Base-by-base conservation (phyloP, 2,797 vertebrate genomes). In the Myotis daubentonii region DNA sequence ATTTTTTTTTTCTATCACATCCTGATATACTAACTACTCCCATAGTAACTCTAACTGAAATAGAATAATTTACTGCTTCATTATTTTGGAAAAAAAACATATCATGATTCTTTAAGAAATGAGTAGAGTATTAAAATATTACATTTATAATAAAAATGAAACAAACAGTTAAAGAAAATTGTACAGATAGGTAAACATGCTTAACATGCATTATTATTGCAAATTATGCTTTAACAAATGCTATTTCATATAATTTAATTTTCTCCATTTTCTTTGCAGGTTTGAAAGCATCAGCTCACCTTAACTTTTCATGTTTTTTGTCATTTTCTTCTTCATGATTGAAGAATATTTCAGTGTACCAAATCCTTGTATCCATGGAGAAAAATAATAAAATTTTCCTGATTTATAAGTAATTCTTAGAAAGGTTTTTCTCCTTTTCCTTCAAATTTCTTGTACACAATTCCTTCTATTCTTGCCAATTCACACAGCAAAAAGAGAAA, bases 51-150 rank as follows among this genome's bases (percentile, higher is more conserved):
- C 65, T 72, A 83, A 89, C 51, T 60, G 28, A 92, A 81, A 93
- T 53, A 15, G 36, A 74, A 72, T 84, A 92, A 90, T 86, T 93
- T 92, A 87, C 15, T 60, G 12, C 10, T 72, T 94, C 89, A 87
- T 91, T 93, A 94, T 74, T 74, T 12, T 60, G 88, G 84, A 30
- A 13, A 53, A 60, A 60, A 60, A 84, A 25, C n/a, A 72, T 53
- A 80, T 28, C 38, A 86, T 38, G 80, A n/a, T 74, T 83, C 41
- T 94, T 79, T 84, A 78, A 95, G 41, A 60, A 76, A 47, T 76
- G 51, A 41, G 8, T 7, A 53, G 25, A 57, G 6, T 78, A 44
- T 41, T 47, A 93, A 92, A 92, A 87, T 76, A 79, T 16, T 83
- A 25, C 62, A 75, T 33, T 84, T 87, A 22, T 71, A 53, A 76